Base-by-base conservation (phyloP, 1,140 invertebrate genomes). In the Cherax quadricarinatus region DNA sequence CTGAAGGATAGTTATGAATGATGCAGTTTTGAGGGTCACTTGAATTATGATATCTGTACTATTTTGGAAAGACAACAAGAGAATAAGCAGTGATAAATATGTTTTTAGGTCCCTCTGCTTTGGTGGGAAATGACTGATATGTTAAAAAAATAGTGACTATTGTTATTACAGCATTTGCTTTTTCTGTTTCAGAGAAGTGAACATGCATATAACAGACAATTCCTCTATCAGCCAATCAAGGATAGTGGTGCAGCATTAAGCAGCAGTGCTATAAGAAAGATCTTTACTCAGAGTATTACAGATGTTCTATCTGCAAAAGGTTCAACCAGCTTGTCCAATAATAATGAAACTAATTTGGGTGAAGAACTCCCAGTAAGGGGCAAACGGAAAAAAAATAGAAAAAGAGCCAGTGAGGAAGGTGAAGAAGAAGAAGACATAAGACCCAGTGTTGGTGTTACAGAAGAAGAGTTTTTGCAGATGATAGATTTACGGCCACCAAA, bases 391-490 rank as follows among this genome's bases (percentile, higher is more conserved):
- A 83, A 83, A 49, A 80, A 12, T 1, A 60, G 66, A 16, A 91
- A 83, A 81, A 91, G 78, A 84, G n/a, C 70, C 12, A 70, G 57
- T 18, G 78, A 87, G 41, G 83, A 86, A 21, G 84, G 86, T 21
- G 92, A 91, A 21, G 89, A 93, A 48, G 89, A 91, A 41, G 93
- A 91, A 21, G 79, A 88, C 14, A 53, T 70, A 62, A 91, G 86
- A 66, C 89, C 93, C 30, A 83, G 78, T 48, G 73, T 93, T 6
- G 85, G 89, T 79, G 85, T 91, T 9, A 83, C 93, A 10, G 89
- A 93, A 60, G 93, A 93, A 62, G 84, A 92, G n/a, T 93, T 93
- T 79, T 24, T 92, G 18, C 81, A 87, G 62, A 93, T 93, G 93
- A 92, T 93, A 41, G 89, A 91, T 51, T 79, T 93, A 14, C 89